phyloP scores from a whole-genome alignment of 2,888 invertebrate genomes.

The Sinhomidia bicolor region DNA sequence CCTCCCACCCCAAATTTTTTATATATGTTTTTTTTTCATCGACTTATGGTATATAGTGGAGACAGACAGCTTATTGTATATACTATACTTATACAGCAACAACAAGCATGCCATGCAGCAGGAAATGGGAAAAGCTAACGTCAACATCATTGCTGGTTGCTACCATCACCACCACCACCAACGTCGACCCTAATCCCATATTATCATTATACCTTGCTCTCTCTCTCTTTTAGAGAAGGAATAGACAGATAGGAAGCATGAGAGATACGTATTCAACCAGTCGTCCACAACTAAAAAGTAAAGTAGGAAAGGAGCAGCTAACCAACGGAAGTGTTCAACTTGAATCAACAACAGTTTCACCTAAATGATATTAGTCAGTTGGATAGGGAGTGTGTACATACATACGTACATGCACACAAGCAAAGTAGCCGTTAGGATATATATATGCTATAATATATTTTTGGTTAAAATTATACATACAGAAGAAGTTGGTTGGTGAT shows the following conservation, averaged over 20 bases:
- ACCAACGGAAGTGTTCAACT: conserved; percentile 56
- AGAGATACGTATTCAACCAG: not conserved
- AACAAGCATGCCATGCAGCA: no score
- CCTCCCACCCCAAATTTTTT: conserved; percentile 20
- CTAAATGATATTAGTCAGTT: conserved; percentile 44
- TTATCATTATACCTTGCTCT: conserved; percentile 10
- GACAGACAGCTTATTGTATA: not conserved
- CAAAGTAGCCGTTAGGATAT: conserved; percentile 48
- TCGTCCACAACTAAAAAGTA: not conserved
- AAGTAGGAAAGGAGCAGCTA: not conserved
- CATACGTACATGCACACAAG: no score
- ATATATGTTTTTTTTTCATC: no score
- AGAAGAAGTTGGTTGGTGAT: conserved; percentile 29
- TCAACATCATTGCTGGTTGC: not conserved
- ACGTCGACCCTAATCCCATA: conserved; percentile 39
- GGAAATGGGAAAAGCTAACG: conserved; percentile 13
- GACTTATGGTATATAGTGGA: not conserved
- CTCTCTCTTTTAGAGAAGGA: not conserved
- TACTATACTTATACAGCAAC: not conserved
- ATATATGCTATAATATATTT: no score
- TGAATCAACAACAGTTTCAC: conserved; percentile 60
- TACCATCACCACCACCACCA: not conserved
- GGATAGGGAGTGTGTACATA: not conserved
- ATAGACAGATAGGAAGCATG: no score
- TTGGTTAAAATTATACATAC: conserved; percentile 50